phyloP scores from a whole-genome alignment of 2,888 invertebrate genomes.

The Diadromus collaris region DNA sequence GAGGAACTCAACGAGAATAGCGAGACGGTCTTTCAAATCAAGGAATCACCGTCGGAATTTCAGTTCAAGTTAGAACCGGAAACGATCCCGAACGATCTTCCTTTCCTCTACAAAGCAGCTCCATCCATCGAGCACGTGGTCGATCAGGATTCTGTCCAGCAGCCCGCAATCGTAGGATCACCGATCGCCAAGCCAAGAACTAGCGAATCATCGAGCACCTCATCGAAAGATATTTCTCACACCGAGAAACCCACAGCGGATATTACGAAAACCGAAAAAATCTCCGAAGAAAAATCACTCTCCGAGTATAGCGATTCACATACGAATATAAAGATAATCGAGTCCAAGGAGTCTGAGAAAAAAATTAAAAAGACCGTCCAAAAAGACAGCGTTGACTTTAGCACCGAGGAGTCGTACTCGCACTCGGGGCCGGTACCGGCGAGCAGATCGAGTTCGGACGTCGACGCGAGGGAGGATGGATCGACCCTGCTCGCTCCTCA shows the following conservation, averaged over 20 bases:
- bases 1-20: slow-evolving; percentile 86
- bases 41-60: slow-evolving; percentile 88
- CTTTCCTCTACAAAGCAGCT: slow-evolving; percentile 79
- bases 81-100: slow-evolving; percentile 83
- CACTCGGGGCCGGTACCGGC: slow-evolving; percentile 68
- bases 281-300: slow-evolving; percentile 68
- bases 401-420: slow-evolving; percentile 38
- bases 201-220: slow-evolving; percentile 59
- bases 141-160: slow-evolving; percentile 67
- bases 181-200: slow-evolving; percentile 68
- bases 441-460: slow-evolving; percentile 76
- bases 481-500: slow-evolving; percentile 70
- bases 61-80: slow-evolving; percentile 85
- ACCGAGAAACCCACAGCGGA: neutral
- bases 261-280: slow-evolving; percentile 55
- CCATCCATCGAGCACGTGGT: slow-evolving; percentile 77
- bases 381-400: slow-evolving; percentile 58
- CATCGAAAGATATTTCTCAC: slow-evolving; percentile 55
- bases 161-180: slow-evolving; percentile 61
- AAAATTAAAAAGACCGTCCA: slow-evolving; percentile 67
- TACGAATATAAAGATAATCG: slow-evolving; percentile 56
- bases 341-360: slow-evolving; percentile 55
- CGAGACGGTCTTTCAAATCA: slow-evolving; percentile 80
- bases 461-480: slow-evolving; percentile 67
- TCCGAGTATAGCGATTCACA: slow-evolving; percentile 59